A percentile compares a stretch with the other conserved stretches of the same genome.
These are phyloP conservation scores for Nymphalis c-album DNA, from an alignment of 2,888 invertebrate species.

Conservation along the genomic window DNA sequence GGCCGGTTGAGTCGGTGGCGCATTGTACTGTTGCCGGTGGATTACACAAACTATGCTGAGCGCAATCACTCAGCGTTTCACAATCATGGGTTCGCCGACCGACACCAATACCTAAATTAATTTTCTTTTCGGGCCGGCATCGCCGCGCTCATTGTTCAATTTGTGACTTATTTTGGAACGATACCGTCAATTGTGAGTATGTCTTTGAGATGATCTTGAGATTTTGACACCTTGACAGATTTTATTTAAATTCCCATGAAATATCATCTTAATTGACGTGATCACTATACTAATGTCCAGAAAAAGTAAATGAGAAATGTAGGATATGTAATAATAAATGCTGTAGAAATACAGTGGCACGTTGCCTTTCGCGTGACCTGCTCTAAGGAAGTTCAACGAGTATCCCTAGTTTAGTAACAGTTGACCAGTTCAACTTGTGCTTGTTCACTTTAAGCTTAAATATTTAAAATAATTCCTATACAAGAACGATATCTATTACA, in stretches of 20 bases:
- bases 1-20: conserved; percentile 66
- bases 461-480: neutral
- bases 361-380: conserved; percentile 42
- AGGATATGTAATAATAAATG: conserved; percentile 6
- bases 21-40: conserved; percentile 64
- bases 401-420: conserved; percentile 37
- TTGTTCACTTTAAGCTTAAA: conserved; percentile 18
- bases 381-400: conserved; percentile 42
- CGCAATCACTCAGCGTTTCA: conserved; percentile 77
- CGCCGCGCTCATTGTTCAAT: conserved; percentile 73
- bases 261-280: neutral
- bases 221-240: neutral
- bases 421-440: conserved; percentile 38
- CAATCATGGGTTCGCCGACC: conserved; percentile 77
- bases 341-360: conserved; percentile 31
- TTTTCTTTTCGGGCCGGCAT: conserved; percentile 75
- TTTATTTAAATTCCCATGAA: neutral
- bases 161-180: conserved; percentile 65
- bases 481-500: neutral
- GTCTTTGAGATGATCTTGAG: conserved; percentile 4
- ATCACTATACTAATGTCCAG: too few relatives aligned
- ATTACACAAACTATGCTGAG: conserved; percentile 76
- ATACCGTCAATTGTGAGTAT: neutral
- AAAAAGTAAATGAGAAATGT: neutral
- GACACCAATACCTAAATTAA: conserved; percentile 81